phyloP scores from a whole-genome alignment of 2,113 vertebrate genomes.

The Danio rerio region GRCz12tu NC_133187.1:8644001-8644500 shows the following conservation, averaged over 20 bases:
- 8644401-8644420: no score
- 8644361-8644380: background rate
- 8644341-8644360: background rate
- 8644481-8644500: background rate
- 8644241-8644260: background rate
- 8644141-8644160: background rate
- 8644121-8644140: slow-evolving; percentile 6
- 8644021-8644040: slow-evolving; percentile 24
- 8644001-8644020: slow-evolving; percentile 30
- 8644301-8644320: background rate
- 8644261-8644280: background rate
- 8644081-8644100: background rate
- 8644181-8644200: background rate
- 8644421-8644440: no score
- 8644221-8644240: background rate
- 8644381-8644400: no score
- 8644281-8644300: background rate
- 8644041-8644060: slow-evolving; percentile 15
- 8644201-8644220: background rate
- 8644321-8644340: background rate
- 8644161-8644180: background rate
- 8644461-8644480: background rate
- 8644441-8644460: background rate
- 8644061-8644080: background rate
- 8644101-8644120: background rate